Percentiles rank a stretch among this genome's conserved stretches.
These are phyloP conservation scores for Venturia canescens DNA, from an alignment of 1,140 invertebrate species.

Conservation along the genomic window DNA sequence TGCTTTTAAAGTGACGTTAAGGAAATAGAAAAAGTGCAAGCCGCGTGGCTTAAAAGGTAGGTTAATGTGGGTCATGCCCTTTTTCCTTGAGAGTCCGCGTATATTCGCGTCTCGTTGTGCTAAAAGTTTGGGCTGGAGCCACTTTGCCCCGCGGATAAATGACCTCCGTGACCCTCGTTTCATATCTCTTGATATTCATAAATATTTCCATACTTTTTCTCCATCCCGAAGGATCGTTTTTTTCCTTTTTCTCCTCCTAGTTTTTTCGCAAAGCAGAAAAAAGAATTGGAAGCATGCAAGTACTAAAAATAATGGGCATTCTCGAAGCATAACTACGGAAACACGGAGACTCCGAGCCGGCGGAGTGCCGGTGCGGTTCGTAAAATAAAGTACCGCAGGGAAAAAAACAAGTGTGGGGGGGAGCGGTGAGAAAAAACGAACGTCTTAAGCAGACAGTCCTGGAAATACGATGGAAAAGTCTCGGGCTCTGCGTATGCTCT, in stretches of 20 bases:
- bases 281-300: conserved; percentile 20
- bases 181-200: background rate
- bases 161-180: conserved; percentile 22
- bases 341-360: background rate
- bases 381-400: background rate
- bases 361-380: conserved; percentile 19
- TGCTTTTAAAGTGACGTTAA: background rate
- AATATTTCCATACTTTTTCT: too few relatives aligned
- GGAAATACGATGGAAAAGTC: too few relatives aligned
- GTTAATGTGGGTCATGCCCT: background rate
- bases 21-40: background rate
- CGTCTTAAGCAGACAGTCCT: conserved; percentile 1
- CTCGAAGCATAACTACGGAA: conserved; percentile 18
- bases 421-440: background rate
- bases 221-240: too few relatives aligned
- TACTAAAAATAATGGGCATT: conserved; percentile 30
- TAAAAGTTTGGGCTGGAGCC: conserved; percentile 30
- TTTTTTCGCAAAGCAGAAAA: background rate
- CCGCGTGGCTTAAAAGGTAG: background rate
- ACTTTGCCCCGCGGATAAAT: conserved; percentile 37
- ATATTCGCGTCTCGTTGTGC: conserved; percentile 7
- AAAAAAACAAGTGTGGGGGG: conserved; percentile 1
- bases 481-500: background rate
- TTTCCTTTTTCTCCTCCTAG: too few relatives aligned
- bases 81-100: background rate